Evolutionary conservation across 2,113 vertebrate genomes (phyloP).

Genomic region (Dolichotis patagonum): DNA sequence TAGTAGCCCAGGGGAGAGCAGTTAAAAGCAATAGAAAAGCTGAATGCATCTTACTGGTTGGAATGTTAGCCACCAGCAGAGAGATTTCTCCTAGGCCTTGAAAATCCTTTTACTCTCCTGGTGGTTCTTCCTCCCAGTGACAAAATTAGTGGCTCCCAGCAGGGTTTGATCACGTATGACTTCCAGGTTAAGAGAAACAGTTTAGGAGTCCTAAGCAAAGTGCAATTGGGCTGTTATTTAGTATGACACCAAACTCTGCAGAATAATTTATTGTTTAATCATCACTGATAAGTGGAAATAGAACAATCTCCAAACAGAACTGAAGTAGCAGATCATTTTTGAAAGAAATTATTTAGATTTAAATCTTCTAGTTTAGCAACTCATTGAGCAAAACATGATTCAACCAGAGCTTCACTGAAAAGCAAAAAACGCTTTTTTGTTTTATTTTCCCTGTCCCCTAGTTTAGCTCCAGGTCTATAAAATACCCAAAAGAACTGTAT

Average conservation of each 20-base stretch:
- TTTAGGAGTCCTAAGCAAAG: neutral
- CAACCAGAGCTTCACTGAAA: neutral
- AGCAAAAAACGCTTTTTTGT: neutral
- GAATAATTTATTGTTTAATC: neutral
- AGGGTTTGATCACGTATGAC: neutral
- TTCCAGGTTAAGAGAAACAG: neutral
- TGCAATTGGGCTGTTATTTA: neutral
- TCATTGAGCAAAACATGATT: neutral
- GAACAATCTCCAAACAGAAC: neutral
- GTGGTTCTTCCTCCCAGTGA: constrained; percentile 2
- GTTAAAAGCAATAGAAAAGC: neutral
- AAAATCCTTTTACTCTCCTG: neutral
- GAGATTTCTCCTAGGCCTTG: neutral
- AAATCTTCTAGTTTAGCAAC: constrained; percentile 22
- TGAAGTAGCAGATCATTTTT: neutral
- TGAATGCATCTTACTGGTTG: neutral
- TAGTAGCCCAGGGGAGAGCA: neutral
- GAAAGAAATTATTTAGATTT: constrained; percentile 5
- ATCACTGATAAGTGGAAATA: neutral
- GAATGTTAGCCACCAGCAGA: neutral
- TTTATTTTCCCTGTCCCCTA: constrained; percentile 31
- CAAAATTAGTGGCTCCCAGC: neutral
- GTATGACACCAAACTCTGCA: neutral
- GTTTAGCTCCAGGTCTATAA: neutral
- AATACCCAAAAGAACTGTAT: constrained; percentile 51